phyloP scores from a whole-genome alignment of 2,888 invertebrate species.

The Clusia tigrina region DNA sequence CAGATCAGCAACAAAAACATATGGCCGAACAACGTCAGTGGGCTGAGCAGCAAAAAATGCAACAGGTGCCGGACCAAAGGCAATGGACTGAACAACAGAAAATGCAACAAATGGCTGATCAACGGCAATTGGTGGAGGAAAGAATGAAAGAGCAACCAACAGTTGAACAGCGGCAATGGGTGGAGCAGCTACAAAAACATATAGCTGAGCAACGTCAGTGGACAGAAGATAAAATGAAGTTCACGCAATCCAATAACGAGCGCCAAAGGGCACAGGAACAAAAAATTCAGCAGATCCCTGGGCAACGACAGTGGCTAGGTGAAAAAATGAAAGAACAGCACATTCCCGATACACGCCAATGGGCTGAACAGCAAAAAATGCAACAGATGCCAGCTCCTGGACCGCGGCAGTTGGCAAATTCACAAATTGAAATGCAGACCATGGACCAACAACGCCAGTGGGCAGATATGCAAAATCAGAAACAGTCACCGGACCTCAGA shows the following conservation, averaged over 20 bases:
- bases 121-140: conserved; percentile 9
- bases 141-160: conserved; percentile 7
- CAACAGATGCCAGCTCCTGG: conserved; percentile 5
- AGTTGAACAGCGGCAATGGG: conserved; percentile 14
- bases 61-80: not conserved
- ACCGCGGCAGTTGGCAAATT: conserved; percentile 16
- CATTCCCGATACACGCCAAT: conserved; percentile 23
- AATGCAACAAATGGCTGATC: not conserved
- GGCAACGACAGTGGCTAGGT: conserved; percentile 5
- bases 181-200: conserved; percentile 9
- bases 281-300: conserved; percentile 2
- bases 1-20: not conserved
- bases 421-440: not conserved
- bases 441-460: conserved; percentile 15
- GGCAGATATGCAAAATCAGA: conserved; percentile 6
- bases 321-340: conserved; percentile 15
- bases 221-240: not conserved
- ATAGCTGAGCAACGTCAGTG: conserved; percentile 22
- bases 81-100: not conserved
- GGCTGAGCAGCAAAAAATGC: conserved; percentile 13
- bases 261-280: conserved; percentile 20
- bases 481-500: not conserved
- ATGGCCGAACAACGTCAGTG: conserved; percentile 19
- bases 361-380: conserved; percentile 15
- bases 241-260: not conserved